Percentiles rank a stretch among this genome's conserved stretches.
Evolutionary conservation across 92 coral and sea anemone genomes (phyloP).

Genomic region (Porites evermanni): DNA sequence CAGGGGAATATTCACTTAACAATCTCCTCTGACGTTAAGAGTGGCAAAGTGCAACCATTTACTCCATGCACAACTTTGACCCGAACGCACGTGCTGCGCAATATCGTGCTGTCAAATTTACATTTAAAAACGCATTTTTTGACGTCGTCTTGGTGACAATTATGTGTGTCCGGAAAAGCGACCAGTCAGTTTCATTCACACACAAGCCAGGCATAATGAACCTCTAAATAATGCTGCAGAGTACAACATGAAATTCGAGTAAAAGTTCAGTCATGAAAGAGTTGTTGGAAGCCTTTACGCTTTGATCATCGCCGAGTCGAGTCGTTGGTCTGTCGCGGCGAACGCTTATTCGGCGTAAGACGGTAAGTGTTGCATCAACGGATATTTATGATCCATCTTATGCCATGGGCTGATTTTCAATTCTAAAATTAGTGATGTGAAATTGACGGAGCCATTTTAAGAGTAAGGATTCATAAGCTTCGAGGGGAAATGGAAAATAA

Average conservation of each 20-base stretch:
- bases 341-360: neutral
- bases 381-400: too few relatives aligned
- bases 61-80: conserved; percentile 28
- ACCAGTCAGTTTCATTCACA: conserved; percentile 20
- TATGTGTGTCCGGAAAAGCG: conserved; percentile 31
- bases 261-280: neutral
- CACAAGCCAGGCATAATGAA: conserved; percentile 27
- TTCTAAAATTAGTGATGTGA: too few relatives aligned
- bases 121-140: conserved; percentile 4
- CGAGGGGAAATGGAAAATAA: neutral
- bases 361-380: neutral
- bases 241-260: conserved; percentile 29
- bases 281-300: neutral
- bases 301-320: neutral
- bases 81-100: conserved; percentile 21
- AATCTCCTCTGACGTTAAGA: neutral
- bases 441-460: neutral
- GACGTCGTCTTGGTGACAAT: conserved; percentile 30
- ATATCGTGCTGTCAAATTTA: conserved; percentile 23
- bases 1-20: conserved; percentile 20
- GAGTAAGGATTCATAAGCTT: neutral
- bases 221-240: conserved; percentile 11
- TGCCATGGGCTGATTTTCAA: too few relatives aligned
- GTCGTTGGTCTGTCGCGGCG: neutral
- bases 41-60: neutral